A percentile compares a stretch with the other conserved stretches of the same genome.
Evolutionary conservation across 2,113 vertebrate species (phyloP).

Genomic region (Elanoides forficatus): DNA sequence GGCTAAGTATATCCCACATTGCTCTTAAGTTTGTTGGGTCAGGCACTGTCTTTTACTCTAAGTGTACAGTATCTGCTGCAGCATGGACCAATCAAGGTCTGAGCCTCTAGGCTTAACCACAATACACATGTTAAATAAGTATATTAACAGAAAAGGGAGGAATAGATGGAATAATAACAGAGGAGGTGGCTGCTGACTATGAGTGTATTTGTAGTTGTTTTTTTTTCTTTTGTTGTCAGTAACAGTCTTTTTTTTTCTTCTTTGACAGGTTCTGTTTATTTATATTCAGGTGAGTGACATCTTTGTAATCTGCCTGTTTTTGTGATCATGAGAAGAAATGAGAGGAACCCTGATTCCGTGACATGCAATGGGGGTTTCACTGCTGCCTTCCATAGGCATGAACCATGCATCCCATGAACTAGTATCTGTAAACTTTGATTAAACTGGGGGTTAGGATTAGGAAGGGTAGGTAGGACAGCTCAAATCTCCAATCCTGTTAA

Average conservation of each 20-base stretch:
- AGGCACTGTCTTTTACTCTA: background rate
- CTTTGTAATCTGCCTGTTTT: background rate
- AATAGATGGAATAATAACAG: background rate
- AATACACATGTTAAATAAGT: background rate
- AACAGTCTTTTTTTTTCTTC: background rate
- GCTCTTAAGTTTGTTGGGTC: background rate
- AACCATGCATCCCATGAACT: accelerated
- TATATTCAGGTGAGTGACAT: constrained; percentile 70
- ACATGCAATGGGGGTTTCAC: background rate
- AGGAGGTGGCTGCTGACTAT: background rate
- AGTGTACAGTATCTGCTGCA: background rate
- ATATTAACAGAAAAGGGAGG: background rate
- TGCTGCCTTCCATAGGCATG: background rate
- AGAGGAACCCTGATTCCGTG: background rate
- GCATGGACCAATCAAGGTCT: background rate
- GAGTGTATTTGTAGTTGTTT: background rate
- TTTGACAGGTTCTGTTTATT: constrained; percentile 64
- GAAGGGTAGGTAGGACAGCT: background rate
- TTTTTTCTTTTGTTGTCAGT: background rate
- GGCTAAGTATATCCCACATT: background rate
- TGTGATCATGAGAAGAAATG: background rate
- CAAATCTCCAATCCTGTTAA: background rate
- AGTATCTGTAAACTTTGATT: background rate
- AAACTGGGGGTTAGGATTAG: background rate
- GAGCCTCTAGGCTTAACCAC: background rate